Conservation (phyloP, 2,888 invertebrate genomes). For the Orthosia gothica region DNA sequence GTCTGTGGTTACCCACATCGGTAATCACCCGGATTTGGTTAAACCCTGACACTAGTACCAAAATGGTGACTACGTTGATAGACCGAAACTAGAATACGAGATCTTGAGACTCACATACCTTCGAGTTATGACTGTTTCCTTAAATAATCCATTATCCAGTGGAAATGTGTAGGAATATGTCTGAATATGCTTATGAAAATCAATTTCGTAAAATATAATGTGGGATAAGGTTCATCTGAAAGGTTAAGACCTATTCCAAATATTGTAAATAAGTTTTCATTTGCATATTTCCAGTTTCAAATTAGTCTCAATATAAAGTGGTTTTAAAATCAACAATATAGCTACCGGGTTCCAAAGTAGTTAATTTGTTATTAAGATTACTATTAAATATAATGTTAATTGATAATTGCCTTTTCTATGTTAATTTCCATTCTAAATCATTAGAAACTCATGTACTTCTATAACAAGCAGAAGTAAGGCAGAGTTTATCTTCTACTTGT, state of each 20-base stretch:
- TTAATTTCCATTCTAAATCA: slow-evolving; percentile 39
- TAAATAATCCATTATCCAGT: slow-evolving; percentile 37
- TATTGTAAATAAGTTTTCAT: slow-evolving; percentile 36
- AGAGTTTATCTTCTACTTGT: slow-evolving; percentile 29
- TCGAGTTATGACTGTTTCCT: slow-evolving; percentile 55
- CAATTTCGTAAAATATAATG: slow-evolving; percentile 2
- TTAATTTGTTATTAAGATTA: slow-evolving; percentile 40
- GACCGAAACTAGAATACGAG: slow-evolving; percentile 1
- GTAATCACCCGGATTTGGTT: slow-evolving; percentile 16
- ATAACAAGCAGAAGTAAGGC: slow-evolving; percentile 23
- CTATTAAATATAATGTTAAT: slow-evolving; percentile 44
- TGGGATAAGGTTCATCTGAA: not conserved
- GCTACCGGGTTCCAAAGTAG: slow-evolving; percentile 31
- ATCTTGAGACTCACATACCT: not conserved
- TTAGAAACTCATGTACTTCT: slow-evolving; percentile 26
- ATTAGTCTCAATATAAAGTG: slow-evolving; percentile 31
- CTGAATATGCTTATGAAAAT: slow-evolving; percentile 55
- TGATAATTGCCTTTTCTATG: slow-evolving; percentile 20
- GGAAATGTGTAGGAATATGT: slow-evolving; percentile 37
- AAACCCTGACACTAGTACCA: not conserved
- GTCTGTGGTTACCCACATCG: too few species aligned
- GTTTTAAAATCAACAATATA: slow-evolving; percentile 19
- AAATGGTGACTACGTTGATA: not conserved
- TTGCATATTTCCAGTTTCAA: slow-evolving; percentile 46
- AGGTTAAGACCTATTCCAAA: not conserved